phyloP scores from a whole-genome alignment of 2,797 vertebrate genomes.

The Silurus aristotelis region DNA sequence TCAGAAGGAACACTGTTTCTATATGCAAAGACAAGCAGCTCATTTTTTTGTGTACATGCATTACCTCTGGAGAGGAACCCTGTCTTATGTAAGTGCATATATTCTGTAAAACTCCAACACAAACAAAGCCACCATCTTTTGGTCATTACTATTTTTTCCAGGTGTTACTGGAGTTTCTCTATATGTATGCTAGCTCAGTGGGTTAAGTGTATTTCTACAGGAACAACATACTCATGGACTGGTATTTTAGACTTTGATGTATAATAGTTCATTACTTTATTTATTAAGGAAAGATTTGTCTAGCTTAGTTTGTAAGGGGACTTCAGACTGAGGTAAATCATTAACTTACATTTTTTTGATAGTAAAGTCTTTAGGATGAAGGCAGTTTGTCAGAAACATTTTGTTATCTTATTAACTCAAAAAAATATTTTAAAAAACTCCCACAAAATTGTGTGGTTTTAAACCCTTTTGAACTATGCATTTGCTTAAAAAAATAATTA shows the following conservation, averaged over 20 bases:
- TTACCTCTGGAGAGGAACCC: background rate
- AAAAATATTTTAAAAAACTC: no score
- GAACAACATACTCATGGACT: background rate
- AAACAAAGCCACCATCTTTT: background rate
- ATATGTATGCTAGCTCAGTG: background rate
- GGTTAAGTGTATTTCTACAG: background rate
- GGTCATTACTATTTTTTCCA: background rate
- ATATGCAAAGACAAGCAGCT: conserved; percentile 13
- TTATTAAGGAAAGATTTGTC: background rate
- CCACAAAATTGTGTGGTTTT: background rate
- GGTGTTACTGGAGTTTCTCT: no score
- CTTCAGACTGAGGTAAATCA: background rate
- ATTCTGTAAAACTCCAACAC: background rate
- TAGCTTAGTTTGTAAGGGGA: background rate
- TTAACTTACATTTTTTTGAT: background rate
- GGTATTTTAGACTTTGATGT: no score
- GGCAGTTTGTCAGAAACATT: background rate
- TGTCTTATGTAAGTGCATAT: background rate
- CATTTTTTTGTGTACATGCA: conserved; percentile 3
- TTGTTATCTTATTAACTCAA: no score
- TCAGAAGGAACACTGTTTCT: conserved; percentile 2
- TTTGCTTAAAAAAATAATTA: background rate
- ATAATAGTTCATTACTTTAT: background rate
- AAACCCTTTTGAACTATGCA: background rate
- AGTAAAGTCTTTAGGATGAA: background rate